Evolutionary conservation across 2,888 invertebrate species (phyloP).

Genomic region (Himalopsyche kuldschensis): DNA sequence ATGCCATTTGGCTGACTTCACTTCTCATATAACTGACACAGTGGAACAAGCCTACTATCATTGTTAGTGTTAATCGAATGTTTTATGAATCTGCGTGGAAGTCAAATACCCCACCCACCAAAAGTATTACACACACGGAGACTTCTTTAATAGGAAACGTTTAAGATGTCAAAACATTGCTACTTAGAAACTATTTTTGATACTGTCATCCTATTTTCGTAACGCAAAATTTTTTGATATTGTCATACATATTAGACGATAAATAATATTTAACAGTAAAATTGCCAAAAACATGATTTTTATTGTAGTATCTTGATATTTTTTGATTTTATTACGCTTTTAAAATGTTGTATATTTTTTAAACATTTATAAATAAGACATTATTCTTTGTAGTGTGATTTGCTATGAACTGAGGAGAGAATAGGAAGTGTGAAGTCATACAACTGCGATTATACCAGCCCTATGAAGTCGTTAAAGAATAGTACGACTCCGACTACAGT

Average conservation of each 20-base stretch:
- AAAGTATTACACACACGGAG: not conserved
- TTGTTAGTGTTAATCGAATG: not conserved
- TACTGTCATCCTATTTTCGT: not conserved
- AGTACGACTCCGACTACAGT: too few species aligned
- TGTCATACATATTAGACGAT: not conserved
- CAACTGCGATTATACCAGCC: too few species aligned
- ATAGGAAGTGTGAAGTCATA: too few species aligned
- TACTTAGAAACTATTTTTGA: not conserved
- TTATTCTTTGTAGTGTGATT: too few species aligned
- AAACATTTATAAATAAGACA: too few species aligned
- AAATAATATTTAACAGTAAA: not conserved
- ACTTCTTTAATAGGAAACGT: not conserved
- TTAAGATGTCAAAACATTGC: not conserved
- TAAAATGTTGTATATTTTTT: not conserved
- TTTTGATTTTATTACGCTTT: not conserved
- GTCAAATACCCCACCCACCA: not conserved
- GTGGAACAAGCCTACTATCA: not conserved
- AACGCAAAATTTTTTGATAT: not conserved
- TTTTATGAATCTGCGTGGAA: not conserved
- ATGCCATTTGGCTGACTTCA: too few species aligned
- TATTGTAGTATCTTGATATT: not conserved
- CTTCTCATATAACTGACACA: too few species aligned
- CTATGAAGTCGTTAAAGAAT: too few species aligned
- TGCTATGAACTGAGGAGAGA: too few species aligned
- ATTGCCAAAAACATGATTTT: not conserved